Evolutionary conservation across 2,113 vertebrate species (phyloP).

Genomic region (Microcebus lehilahytsara): DNA sequence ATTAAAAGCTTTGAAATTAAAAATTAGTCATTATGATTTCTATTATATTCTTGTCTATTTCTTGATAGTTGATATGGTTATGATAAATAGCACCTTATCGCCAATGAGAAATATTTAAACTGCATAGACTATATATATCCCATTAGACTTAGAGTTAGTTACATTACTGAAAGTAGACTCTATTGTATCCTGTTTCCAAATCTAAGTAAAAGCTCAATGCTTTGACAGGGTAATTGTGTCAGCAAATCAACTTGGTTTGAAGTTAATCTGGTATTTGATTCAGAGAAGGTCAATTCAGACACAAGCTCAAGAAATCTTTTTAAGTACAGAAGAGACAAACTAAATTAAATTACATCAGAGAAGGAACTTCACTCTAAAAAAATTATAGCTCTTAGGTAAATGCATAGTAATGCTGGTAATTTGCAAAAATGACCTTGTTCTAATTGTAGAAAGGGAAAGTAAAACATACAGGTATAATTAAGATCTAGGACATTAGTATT

Average conservation of each 20-base stretch:
- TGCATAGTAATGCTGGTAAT: neutral
- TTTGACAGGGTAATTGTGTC: neutral
- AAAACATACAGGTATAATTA: neutral
- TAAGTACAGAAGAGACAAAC: neutral
- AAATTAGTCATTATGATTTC: neutral
- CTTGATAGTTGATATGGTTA: neutral
- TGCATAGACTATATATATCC: neutral
- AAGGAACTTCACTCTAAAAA: neutral
- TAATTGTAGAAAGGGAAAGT: constrained; percentile 29
- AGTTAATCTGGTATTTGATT: neutral
- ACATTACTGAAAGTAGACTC: neutral
- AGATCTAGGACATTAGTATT: constrained; percentile 24
- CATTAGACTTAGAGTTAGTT: neutral
- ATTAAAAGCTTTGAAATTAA: constrained; percentile 27
- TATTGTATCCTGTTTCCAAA: constrained; percentile 4
- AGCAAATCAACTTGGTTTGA: constrained; percentile 34
- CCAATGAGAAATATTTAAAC: neutral
- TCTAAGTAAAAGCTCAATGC: neutral
- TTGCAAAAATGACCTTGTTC: constrained; percentile 24
- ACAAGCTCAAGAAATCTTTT: constrained; percentile 1
- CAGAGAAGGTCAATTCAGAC: neutral
- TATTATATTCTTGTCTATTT: neutral
- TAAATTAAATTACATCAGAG: neutral
- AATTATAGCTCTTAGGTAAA: neutral
- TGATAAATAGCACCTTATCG: neutral